phyloP scores from a whole-genome alignment of 92 coral and sea anemone species.

The Zoanthus sociatus region DNA sequence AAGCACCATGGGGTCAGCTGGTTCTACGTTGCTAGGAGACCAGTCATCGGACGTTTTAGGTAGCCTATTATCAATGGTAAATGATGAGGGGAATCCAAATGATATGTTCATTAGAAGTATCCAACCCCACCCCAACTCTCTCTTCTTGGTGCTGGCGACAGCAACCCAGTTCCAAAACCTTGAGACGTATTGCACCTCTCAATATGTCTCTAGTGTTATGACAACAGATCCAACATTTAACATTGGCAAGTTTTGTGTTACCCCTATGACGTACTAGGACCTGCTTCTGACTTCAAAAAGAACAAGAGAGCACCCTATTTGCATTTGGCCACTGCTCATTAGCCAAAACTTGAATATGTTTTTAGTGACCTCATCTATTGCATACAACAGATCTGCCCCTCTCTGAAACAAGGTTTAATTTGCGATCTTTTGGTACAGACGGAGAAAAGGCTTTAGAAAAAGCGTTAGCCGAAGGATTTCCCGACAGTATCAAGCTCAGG shows the following conservation, averaged over 20 bases:
- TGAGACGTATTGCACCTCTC: too few relatives aligned
- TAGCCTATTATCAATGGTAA: too few relatives aligned
- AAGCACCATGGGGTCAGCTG: too few relatives aligned
- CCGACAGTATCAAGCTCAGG: background rate
- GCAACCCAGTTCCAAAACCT: too few relatives aligned
- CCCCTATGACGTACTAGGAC: background rate
- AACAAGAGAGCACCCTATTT: background rate
- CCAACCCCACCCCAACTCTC: too few relatives aligned
- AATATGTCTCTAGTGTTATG: too few relatives aligned
- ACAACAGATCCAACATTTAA: background rate
- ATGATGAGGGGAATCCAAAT: too few relatives aligned
- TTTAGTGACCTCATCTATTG: background rate
- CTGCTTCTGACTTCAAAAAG: background rate
- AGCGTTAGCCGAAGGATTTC: background rate
- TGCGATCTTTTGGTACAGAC: background rate
- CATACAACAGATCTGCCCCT: background rate
- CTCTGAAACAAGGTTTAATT: background rate
- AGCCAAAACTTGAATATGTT: background rate
- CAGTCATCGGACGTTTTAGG: too few relatives aligned
- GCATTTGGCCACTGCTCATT: background rate
- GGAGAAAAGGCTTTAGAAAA: background rate
- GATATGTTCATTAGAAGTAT: too few relatives aligned
- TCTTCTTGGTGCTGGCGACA: too few relatives aligned
- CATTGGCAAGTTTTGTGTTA: background rate
- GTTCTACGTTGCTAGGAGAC: too few relatives aligned